Base-by-base conservation (phyloP, 2,888 invertebrate genomes). In the Eristalis intricaria region DNA sequence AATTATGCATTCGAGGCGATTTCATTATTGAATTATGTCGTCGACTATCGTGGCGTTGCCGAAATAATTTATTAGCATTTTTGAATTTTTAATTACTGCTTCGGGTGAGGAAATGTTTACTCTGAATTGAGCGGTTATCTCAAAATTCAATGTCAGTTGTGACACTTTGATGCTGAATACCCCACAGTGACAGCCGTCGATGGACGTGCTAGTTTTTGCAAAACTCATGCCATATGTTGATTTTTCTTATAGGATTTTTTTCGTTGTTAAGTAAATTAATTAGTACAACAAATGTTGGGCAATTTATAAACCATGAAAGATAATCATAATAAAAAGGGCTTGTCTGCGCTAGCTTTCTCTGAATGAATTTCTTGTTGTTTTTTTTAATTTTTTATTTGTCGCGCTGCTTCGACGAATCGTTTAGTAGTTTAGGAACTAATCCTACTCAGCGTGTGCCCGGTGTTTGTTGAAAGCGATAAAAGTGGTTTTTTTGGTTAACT, bases 11-110 rank as follows among this genome's bases (percentile, higher is more conserved):
- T 71, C 75, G 66, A 64, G 71, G 35, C 40, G 65, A 82, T 82
- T 78, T 78, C 70, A 70, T 70, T 82, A 79, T 78, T 70, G 83
- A 75, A 82, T 83, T 66, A 83, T 83, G 78, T 86, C 70, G 78
- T 78, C 22, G 86, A 35, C 43, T 70, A 71, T 82, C 74, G 66
- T 58, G 61, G 65, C 66, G 63, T 77, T 86, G 86, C 82, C 56
- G 86, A 86, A 86, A 86, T 79, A 75, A 71, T 78, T 83, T 82
- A 83, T 86, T 86, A 83, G 83, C 86, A 86, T 86, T 86, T 86
- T 78, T 65, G 83, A 83, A 70, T 82, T 74, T 78, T 78, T 82
- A 81, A 81, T 81, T 73, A 71, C 40, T 66, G 19, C 38, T 58
- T 15, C 60, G 70, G 38, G 50, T 86, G 78, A 70, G 69, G 86